These are phyloP conservation scores for Agrochola circellaris DNA, from an alignment of 2,888 invertebrate genomes.

Conservation along the genomic window DNA sequence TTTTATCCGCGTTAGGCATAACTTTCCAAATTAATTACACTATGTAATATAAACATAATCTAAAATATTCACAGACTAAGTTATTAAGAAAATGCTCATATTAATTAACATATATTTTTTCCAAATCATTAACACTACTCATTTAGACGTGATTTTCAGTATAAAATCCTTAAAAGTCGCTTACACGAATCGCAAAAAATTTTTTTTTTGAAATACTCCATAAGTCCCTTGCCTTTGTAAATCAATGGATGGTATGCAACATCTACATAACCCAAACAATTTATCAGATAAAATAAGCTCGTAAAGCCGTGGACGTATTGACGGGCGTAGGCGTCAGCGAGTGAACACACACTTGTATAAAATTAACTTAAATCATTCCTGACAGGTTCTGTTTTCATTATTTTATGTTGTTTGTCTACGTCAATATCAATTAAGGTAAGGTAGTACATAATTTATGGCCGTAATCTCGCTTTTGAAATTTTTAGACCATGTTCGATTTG, in stretches of 20 bases:
- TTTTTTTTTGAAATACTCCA: not conserved
- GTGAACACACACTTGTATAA: conserved; percentile 5
- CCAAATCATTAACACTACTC: too few species aligned
- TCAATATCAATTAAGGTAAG: conserved; percentile 44
- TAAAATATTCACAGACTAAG: too few species aligned
- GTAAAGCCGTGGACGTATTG: conserved; percentile 21
- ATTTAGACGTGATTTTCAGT: too few species aligned
- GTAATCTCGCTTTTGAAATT: conserved; percentile 16
- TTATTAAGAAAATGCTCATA: too few species aligned
- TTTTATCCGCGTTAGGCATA: too few species aligned
- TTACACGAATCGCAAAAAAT: too few species aligned
- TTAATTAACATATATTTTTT: too few species aligned
- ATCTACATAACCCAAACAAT: not conserved
- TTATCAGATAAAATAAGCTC: conserved; percentile 13
- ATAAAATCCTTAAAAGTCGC: too few species aligned
- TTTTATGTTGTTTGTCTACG: conserved; percentile 46
- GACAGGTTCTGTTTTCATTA: conserved; percentile 44
- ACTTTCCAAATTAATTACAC: too few species aligned
- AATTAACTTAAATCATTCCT: conserved; percentile 46
- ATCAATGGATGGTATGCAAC: not conserved
- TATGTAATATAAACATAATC: too few species aligned
- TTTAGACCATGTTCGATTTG: not conserved
- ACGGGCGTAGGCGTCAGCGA: conserved; percentile 38
- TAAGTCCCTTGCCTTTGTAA: not conserved
- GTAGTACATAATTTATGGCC: conserved; percentile 14